Base-by-base conservation (phyloP, 2,888 invertebrate species). In the Allacma fusca region DNA sequence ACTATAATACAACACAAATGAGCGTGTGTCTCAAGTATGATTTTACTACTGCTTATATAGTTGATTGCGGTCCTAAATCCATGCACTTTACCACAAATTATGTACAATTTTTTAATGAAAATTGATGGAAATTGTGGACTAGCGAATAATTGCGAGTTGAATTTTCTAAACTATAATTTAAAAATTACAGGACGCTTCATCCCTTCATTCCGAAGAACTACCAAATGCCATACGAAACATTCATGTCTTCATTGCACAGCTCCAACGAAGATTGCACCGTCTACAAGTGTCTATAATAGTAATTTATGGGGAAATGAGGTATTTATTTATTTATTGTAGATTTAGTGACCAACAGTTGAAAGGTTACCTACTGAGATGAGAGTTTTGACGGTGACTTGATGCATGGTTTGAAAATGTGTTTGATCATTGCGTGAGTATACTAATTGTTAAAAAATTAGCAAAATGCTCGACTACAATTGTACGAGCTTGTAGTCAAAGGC, bases 171-270 rank as follows among this genome's bases (percentile, higher is more conserved):
- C 4, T 50, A 12, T 9, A 9, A 2, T 13, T 50, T 50, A 2
- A 34, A 34, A 50, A 50, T 50, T 50, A 50, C 50, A 79, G 79
- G 21, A 34, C 69, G 9, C 26, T 76, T 16, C 70, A 76, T 16
- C 21, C 73, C 0, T 50, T 75, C 26, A 50, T 74, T 0, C 79
- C 79, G 16, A 59, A 40, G 16, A 65, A 19, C 34, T 79, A 79
- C 57, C 44, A 77, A 64, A 73, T 69, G 50, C 28, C n/a, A 23
- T 50, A 77, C 44, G 43, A 75, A 12, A 65, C 68, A 34, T 69
- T 79, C n/a, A 44, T 75, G 23, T 5, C n/a, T 1, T 40, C 70
- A 1, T 74, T 78, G 57, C 67, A 74, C 28, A 29, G n/a, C 13
- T 1, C 13, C 2, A 9, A 24, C 0, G 40, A 40, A 13, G 23